A percentile compares a stretch with the other conserved stretches of the same genome.
Conservation (phyloP, 64 coral and sea anemone species). For the Exaiptasia diaphana region DNA sequence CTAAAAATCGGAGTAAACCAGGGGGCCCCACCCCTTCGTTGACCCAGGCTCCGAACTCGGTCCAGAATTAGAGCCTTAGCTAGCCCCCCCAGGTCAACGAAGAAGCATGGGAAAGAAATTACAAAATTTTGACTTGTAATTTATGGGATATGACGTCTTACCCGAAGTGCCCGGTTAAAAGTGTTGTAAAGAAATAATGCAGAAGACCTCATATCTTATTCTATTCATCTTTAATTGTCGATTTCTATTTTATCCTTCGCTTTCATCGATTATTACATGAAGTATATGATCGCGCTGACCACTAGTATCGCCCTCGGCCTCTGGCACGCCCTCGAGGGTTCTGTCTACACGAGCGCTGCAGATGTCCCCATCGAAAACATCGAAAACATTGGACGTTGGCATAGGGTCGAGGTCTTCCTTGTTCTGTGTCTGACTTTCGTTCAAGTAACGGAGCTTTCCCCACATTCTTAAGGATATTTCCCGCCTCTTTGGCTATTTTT, state of each 20-base stretch:
- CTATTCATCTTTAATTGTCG: not conserved
- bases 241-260: not conserved
- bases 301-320: not conserved
- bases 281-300: not conserved
- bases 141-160: not conserved
- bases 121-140: too few species aligned
- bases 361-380: not conserved
- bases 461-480: constrained; percentile 1
- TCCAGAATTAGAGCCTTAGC: constrained; percentile 26
- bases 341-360: not conserved
- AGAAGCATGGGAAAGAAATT: not conserved
- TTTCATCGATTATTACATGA: not conserved
- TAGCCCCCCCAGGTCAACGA: constrained; percentile 34
- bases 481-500: constrained; percentile 2
- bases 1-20: not conserved
- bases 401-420: not conserved
- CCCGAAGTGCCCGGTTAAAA: not conserved
- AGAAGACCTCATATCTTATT: not conserved
- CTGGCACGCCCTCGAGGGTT: not conserved
- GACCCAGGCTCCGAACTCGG: constrained; percentile 24
- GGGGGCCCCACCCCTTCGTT: constrained; percentile 21
- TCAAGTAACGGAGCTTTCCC: not conserved
- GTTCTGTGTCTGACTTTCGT: not conserved
- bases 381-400: not conserved
- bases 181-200: not conserved